These are phyloP conservation scores for Steinernema feltiae DNA, from an alignment of 1,140 invertebrate species.

Conservation along the genomic window DNA sequence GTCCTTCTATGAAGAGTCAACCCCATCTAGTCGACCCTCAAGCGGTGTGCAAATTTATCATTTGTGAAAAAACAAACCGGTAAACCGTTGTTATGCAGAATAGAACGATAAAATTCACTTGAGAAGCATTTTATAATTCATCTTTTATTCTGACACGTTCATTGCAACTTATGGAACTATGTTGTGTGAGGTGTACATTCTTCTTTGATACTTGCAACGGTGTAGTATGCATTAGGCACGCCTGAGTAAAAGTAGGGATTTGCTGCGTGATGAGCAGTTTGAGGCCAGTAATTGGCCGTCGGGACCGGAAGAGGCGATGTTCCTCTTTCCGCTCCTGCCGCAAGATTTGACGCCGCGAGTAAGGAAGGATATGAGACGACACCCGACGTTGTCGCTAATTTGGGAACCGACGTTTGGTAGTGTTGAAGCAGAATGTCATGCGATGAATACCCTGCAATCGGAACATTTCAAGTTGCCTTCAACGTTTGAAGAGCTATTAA, in stretches of 20 bases:
- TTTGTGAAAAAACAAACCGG: not conserved
- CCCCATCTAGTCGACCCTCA: not conserved
- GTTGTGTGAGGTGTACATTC: not conserved
- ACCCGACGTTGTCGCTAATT: not conserved
- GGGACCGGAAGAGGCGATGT: not conserved
- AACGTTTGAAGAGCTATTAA: not conserved
- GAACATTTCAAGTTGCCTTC: not conserved
- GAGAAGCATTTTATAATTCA: too few relatives aligned
- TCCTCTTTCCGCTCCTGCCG: not conserved
- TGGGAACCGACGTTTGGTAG: conserved; percentile 2
- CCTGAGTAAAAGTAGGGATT: conserved; percentile 1
- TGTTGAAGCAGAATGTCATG: conserved; percentile 7
- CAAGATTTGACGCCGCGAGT: not conserved
- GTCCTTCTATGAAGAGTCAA: not conserved
- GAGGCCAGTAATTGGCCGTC: not conserved
- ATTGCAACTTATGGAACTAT: not conserved
- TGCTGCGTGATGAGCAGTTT: not conserved
- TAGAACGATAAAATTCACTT: too few relatives aligned
- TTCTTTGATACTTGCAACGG: not conserved
- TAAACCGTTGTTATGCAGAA: not conserved
- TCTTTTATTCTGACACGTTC: too few relatives aligned
- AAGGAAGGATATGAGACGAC: not conserved
- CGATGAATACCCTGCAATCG: not conserved
- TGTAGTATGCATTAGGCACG: not conserved
- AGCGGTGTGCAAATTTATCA: not conserved